Base-by-base conservation (phyloP, 2,888 invertebrate species). In the Chrysomela aeneicollis region DNA sequence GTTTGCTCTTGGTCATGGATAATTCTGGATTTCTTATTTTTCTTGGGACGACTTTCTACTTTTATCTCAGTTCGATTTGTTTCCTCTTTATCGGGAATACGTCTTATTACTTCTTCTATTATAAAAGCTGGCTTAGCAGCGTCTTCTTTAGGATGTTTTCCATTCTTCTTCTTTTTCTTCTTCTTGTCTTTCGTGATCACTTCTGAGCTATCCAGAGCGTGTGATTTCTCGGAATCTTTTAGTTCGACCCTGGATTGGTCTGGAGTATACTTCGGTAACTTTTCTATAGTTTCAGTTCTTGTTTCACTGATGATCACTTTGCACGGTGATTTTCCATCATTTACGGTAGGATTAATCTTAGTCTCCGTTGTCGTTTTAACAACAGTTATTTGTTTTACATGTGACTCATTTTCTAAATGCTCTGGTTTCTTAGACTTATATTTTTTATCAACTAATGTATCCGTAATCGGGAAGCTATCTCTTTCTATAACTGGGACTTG, bases 391-490 rank as follows among this genome's bases (percentile, higher is more conserved):
- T 64, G 71, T 66, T 72, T 76, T n/a, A 69, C 53, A 63, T 68
- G 68, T 63, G 69, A 64, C 67, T 73, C 72, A 59, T 51, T 61
- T 54, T 32, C 52, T 21, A 42, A 46, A 26, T 61, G 37, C 68
- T 71, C 60, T 71, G 74, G 58, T 74, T 73, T 55, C 30, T 46
- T 65, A 32, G 17, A 30, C 26, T 57, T 61, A 55, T n/a, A 30
- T 57, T 64, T 49, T 77, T 72, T 68, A 61, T 72, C 73, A 61
- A 69, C 63, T 46, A 63, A 61, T 65, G 73, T 74, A 74, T 78
- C 74, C 74, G 72, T 77, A 78, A 74, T 75, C 73, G 76, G 77
- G 77, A 72, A 78, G 74, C 67, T 64, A 55, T 70, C 72, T 71
- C 71, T 70, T 74, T 76, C 71, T 69, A 77, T 76, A 76, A 76